Percentiles rank a stretch among this genome's conserved stretches.
Conservation (phyloP, 2,113 vertebrate genomes). For the Saccopteryx bilineata region DNA sequence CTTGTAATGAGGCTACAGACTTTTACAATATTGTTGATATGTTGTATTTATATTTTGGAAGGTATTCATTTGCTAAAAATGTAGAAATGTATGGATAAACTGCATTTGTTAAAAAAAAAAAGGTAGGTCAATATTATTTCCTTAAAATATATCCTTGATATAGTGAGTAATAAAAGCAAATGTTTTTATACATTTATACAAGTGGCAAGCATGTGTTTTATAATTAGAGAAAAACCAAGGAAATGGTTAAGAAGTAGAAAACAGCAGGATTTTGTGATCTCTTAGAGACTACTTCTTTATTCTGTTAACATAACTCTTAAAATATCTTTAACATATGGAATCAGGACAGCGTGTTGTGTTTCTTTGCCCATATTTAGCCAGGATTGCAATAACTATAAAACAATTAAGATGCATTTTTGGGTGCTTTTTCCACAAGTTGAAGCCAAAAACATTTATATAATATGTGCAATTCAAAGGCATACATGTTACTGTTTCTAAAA, state of each 20-base stretch:
- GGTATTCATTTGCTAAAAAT: neutral
- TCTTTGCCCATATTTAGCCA: neutral
- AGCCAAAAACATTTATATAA: slow-evolving; percentile 34
- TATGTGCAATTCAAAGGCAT: slow-evolving; percentile 55
- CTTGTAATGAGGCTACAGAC: neutral
- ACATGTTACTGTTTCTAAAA: slow-evolving; percentile 26
- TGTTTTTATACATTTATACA: neutral
- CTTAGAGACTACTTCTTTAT: neutral
- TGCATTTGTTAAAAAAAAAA: neutral
- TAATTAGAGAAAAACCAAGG: slow-evolving; percentile 40
- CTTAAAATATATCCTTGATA: neutral
- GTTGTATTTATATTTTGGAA: slow-evolving; percentile 2
- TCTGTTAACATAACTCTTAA: slow-evolving; percentile 42
- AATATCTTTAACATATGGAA: slow-evolving; percentile 45
- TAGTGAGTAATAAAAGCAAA: slow-evolving; percentile 25
- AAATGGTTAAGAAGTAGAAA: slow-evolving; percentile 11
- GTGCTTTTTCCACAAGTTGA: slow-evolving; percentile 8
- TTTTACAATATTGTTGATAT: slow-evolving; percentile 36
- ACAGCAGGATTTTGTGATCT: neutral
- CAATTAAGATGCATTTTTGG: slow-evolving; percentile 57
- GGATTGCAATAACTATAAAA: slow-evolving; percentile 16
- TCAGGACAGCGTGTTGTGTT: neutral
- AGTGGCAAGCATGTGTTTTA: slow-evolving; percentile 29
- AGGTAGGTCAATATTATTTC: neutral
- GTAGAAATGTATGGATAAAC: neutral